Percentiles rank a stretch among this genome's conserved stretches.
phyloP scores from a whole-genome alignment of 2,797 vertebrate species.

The Sebastes baramenuke region DNA sequence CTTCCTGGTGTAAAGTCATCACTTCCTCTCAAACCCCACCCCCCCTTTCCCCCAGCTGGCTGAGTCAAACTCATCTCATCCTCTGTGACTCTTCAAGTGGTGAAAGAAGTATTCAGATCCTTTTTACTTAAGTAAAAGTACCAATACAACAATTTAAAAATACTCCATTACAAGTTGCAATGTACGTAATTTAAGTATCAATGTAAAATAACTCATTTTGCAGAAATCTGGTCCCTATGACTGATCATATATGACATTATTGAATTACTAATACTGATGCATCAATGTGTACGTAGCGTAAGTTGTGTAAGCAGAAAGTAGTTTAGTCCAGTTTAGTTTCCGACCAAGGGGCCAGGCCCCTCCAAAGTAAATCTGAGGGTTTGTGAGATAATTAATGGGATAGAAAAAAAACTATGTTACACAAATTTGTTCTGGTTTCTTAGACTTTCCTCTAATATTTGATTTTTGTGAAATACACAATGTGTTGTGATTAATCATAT shows the following conservation, averaged over 20 bases:
- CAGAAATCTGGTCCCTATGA: background rate
- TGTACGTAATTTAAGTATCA: background rate
- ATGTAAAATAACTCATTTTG: background rate
- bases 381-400: background rate
- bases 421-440: background rate
- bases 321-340: background rate
- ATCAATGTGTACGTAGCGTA: background rate
- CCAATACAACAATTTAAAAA: background rate
- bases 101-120: background rate
- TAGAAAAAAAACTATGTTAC: background rate
- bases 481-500: background rate
- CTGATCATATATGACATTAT: background rate
- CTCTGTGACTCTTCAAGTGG: background rate
- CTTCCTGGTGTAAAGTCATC: background rate
- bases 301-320: background rate
- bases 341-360: too few relatives aligned
- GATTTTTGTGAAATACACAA: background rate
- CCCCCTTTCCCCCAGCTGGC: background rate
- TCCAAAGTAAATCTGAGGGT: background rate
- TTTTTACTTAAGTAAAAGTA: background rate
- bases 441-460: background rate
- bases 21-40: background rate
- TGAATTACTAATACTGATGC: background rate
- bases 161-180: background rate
- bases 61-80: background rate